A percentile compares a stretch with the other conserved stretches of the same genome.
These are phyloP conservation scores for Calyptommatus sinebrachiatus DNA, from an alignment of 2,113 vertebrate genomes.

Conservation along the genomic window DNA sequence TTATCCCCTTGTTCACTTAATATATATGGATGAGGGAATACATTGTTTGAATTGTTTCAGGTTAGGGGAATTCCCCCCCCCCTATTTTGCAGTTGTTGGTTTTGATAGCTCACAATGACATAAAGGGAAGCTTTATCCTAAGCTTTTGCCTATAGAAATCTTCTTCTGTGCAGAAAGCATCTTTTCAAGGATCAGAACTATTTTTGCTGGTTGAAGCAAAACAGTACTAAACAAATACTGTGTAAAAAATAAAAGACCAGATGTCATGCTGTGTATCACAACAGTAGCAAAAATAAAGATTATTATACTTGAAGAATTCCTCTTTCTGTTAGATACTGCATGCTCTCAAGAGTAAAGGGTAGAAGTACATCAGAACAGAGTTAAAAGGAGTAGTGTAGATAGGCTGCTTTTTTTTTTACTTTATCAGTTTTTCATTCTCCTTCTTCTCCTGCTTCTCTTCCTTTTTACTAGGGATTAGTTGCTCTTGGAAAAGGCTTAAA, in stretches of 20 bases:
- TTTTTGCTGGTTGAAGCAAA: background rate
- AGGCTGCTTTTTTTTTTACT: background rate
- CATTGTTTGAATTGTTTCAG: background rate
- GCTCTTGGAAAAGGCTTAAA: background rate
- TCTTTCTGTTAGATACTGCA: background rate
- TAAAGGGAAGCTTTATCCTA: background rate
- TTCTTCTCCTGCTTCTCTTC: background rate
- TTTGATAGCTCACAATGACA: background rate
- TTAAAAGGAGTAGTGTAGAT: background rate
- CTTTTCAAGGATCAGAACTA: background rate
- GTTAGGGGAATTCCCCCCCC: background rate
- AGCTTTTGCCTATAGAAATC: background rate
- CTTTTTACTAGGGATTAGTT: background rate
- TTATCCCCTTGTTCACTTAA: constrained; percentile 1
- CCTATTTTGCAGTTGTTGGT: background rate
- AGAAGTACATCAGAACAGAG: background rate
- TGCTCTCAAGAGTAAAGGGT: background rate
- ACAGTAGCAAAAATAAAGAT: background rate
- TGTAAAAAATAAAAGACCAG: background rate
- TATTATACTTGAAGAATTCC: background rate
- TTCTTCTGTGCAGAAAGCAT: background rate
- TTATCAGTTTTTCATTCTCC: background rate
- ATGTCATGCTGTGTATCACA: background rate
- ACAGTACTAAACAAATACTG: background rate
- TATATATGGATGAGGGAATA: background rate